Evolutionary conservation across 2,888 invertebrate species (phyloP).

Genomic region (Leptothorax acervorum): DNA sequence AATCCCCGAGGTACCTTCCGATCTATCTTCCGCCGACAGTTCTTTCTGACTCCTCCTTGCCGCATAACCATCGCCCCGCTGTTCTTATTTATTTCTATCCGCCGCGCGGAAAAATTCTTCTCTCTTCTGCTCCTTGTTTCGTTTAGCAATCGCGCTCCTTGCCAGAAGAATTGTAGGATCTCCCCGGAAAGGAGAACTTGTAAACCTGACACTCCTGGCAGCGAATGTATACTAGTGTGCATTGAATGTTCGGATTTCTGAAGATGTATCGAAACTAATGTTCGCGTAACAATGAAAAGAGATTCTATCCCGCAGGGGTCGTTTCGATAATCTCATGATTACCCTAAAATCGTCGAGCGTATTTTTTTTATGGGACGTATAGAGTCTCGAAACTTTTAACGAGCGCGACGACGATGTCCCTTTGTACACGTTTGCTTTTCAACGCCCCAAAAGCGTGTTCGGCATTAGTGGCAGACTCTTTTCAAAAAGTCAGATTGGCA

Average conservation of each 20-base stretch:
- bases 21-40: constrained; percentile 69
- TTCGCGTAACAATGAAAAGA: constrained; percentile 15
- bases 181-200: background rate
- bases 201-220: background rate
- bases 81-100: constrained; percentile 66
- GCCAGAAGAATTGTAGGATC: background rate
- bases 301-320: background rate
- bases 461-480: constrained; percentile 53
- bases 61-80: constrained; percentile 8
- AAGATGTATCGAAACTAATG: constrained; percentile 21
- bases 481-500: background rate
- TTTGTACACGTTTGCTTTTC: constrained; percentile 22
- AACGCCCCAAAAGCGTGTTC: constrained; percentile 21
- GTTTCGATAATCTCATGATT: constrained; percentile 43
- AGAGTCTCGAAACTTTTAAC: constrained; percentile 58
- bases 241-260: constrained; percentile 10
- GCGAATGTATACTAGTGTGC: constrained; percentile 8
- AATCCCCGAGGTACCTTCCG: constrained; percentile 73
- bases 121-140: constrained; percentile 43
- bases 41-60: constrained; percentile 50
- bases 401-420: constrained; percentile 29
- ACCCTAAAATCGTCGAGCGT: constrained; percentile 46
- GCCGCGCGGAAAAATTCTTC: constrained; percentile 57
- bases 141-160: constrained; percentile 29
- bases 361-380: constrained; percentile 50